Evolutionary conservation across 2,797 vertebrate genomes (phyloP).

Genomic region (Eleutherodactylus coqui): DNA sequence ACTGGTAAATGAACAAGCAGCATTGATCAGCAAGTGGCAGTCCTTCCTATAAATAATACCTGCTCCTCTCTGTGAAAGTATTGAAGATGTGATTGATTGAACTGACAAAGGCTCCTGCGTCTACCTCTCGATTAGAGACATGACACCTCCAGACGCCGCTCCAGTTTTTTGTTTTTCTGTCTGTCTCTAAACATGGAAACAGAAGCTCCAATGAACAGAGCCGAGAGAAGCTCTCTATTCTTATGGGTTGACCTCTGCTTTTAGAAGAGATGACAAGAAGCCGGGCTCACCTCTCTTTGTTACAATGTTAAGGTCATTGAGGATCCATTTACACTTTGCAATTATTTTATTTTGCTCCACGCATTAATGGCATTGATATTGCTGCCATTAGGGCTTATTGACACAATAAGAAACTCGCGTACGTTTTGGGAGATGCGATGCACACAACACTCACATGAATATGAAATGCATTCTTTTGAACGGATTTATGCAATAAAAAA

Average conservation of each 20-base stretch:
- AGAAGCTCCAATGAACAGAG: slow-evolving; percentile 61
- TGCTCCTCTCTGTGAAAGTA: slow-evolving; percentile 52
- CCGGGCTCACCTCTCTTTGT: background rate
- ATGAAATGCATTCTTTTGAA: too few species aligned
- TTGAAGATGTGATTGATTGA: slow-evolving; percentile 57
- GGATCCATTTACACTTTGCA: background rate
- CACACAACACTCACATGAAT: too few species aligned
- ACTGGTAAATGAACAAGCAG: slow-evolving; percentile 48
- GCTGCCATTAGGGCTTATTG: too few species aligned
- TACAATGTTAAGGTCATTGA: background rate
- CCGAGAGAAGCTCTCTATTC: slow-evolving; percentile 60
- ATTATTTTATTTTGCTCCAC: background rate
- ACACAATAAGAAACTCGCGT: too few species aligned
- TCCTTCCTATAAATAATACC: slow-evolving; percentile 58
- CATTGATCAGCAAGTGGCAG: slow-evolving; percentile 51
- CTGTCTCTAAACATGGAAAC: slow-evolving; percentile 63
- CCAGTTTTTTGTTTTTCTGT: slow-evolving; percentile 63
- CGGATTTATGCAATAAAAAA: too few species aligned
- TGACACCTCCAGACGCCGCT: slow-evolving; percentile 61
- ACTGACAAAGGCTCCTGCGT: slow-evolving; percentile 59
- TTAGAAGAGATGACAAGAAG: slow-evolving; percentile 34
- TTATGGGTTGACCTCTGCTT: slow-evolving; percentile 56
- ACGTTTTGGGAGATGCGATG: too few species aligned
- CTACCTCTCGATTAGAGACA: slow-evolving; percentile 50
- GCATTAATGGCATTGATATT: too few species aligned